Conservation (phyloP, 2,113 vertebrate species). For the Xenopus tropicalis region UCB_Xtro_10.0 CM004447.2:6145501-6146000, state of each 20-base stretch:
- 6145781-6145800: background rate
- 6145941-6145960: too few relatives aligned
- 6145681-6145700: background rate
- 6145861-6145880: too few relatives aligned
- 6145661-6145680: background rate
- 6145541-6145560: background rate
- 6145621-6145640: background rate
- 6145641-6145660: background rate
- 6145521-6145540: background rate
- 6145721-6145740: background rate
- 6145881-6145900: too few relatives aligned
- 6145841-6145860: too few relatives aligned
- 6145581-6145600: background rate
- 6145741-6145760: background rate
- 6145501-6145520: background rate
- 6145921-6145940: too few relatives aligned
- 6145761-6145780: background rate
- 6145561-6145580: background rate
- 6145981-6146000: too few relatives aligned
- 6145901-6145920: too few relatives aligned
- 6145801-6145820: too few relatives aligned
- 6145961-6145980: too few relatives aligned
- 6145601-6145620: background rate
- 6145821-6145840: too few relatives aligned
- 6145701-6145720: background rate